phyloP scores from a whole-genome alignment of 2,888 invertebrate genomes.

The Cryptocephalus moraei region DNA sequence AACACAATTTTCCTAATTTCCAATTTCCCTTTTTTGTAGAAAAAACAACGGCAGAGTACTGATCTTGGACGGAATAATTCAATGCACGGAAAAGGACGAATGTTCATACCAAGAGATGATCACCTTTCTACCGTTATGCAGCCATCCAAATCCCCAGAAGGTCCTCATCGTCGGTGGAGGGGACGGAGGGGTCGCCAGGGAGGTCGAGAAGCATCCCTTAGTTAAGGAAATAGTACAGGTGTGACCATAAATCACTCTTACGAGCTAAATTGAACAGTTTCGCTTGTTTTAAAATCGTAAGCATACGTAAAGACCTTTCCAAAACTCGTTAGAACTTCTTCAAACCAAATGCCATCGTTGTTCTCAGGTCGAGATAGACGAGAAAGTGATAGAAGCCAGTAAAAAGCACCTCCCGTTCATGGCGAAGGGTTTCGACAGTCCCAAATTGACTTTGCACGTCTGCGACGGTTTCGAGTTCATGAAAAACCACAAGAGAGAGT shows the following conservation, averaged over 20 bases:
- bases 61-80: slow-evolving; percentile 91
- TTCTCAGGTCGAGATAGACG: slow-evolving; percentile 86
- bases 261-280: too few species aligned
- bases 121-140: slow-evolving; percentile 82
- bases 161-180: slow-evolving; percentile 96
- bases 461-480: slow-evolving; percentile 95
- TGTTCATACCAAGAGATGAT: slow-evolving; percentile 99
- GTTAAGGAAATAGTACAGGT: slow-evolving; percentile 71
- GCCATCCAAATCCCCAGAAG: slow-evolving; percentile 81
- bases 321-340: too few species aligned
- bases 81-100: slow-evolving; percentile 93
- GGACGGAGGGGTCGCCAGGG: slow-evolving; percentile 94
- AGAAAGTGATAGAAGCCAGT: slow-evolving; percentile 79
- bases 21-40: slow-evolving; percentile 39
- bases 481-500: slow-evolving; percentile 71
- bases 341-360: too few species aligned
- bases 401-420: slow-evolving; percentile 84
- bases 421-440: slow-evolving; percentile 75
- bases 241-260: slow-evolving; percentile 7
- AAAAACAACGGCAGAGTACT: slow-evolving; percentile 75
- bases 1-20: slow-evolving; percentile 1
- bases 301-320: too few species aligned
- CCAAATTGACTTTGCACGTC: slow-evolving; percentile 61
- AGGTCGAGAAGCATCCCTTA: slow-evolving; percentile 84
- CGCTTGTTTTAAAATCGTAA: too few species aligned